Percentiles rank a stretch among this genome's conserved stretches.
Conservation (phyloP, 2,888 invertebrate species). For the Nematopogon swammerdamellus region DNA sequence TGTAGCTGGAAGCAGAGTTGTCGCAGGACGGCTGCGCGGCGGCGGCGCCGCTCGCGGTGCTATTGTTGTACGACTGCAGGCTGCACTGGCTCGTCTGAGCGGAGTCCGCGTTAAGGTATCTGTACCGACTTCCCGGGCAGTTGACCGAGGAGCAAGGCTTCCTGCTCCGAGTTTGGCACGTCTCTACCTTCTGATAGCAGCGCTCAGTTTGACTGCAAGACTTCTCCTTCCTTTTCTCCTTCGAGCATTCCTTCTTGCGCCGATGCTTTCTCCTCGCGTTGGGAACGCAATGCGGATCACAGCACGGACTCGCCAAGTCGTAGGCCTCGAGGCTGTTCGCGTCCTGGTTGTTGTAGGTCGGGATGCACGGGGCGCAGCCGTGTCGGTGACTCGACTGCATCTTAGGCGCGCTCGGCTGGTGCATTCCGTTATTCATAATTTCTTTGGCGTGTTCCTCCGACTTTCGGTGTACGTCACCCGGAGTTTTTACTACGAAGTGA, state of each 20-base stretch:
- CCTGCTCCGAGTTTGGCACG: slow-evolving; percentile 43
- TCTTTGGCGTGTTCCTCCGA: slow-evolving; percentile 20
- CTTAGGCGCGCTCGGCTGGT: slow-evolving; percentile 30
- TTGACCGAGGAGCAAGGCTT: slow-evolving; percentile 37
- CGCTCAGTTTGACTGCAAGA: slow-evolving; percentile 48
- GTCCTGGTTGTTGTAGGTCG: slow-evolving; percentile 62
- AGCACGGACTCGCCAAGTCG: slow-evolving; percentile 82
- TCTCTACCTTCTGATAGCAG: slow-evolving; percentile 42
- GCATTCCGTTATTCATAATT: slow-evolving; percentile 28
- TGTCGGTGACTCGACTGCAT: slow-evolving; percentile 38
- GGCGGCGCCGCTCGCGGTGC: slow-evolving; percentile 61
- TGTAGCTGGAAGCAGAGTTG: slow-evolving; percentile 76
- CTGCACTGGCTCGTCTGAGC: slow-evolving; percentile 76
- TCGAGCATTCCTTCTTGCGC: slow-evolving; percentile 57
- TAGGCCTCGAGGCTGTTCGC: slow-evolving; percentile 82
- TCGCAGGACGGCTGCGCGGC: slow-evolving; percentile 56
- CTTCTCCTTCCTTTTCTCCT: slow-evolving; percentile 61
- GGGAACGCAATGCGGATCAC: slow-evolving; percentile 83
- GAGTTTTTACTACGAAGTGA: slow-evolving; percentile 61
- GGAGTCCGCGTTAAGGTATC: slow-evolving; percentile 64
- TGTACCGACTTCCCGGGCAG: slow-evolving; percentile 39
- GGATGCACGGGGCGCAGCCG: slow-evolving; percentile 70
- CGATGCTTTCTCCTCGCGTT: slow-evolving; percentile 49
- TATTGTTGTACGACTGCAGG: slow-evolving; percentile 79
- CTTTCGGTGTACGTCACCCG: slow-evolving; percentile 32